Percentiles rank a stretch among this genome's conserved stretches.
Evolutionary conservation across 1,140 invertebrate genomes (phyloP).

Genomic region (Hycleus cichorii): DNA sequence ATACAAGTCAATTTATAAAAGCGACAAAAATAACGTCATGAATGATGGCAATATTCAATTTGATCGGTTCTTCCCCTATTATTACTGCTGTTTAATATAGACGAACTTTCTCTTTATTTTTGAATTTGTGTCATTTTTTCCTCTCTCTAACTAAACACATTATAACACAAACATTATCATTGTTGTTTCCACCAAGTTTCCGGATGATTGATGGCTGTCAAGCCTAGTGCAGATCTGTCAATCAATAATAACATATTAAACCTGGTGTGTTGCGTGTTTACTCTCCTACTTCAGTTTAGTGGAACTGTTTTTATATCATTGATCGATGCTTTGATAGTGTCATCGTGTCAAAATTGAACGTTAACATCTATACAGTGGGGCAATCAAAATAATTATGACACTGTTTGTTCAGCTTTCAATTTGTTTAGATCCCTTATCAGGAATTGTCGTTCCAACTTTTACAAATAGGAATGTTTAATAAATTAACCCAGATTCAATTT

Average conservation of each 20-base stretch:
- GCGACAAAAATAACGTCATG: background rate
- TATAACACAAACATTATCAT: background rate
- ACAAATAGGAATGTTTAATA: conserved; percentile 1
- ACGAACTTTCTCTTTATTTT: too few relatives aligned
- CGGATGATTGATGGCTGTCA: conserved; percentile 15
- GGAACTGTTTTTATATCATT: conserved; percentile 15
- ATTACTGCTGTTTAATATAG: too few relatives aligned
- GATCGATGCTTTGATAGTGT: conserved; percentile 15
- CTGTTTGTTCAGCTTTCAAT: conserved; percentile 14
- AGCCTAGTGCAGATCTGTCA: conserved; percentile 13
- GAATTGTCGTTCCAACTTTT: background rate
- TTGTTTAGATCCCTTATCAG: conserved; percentile 5
- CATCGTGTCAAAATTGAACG: conserved; percentile 14
- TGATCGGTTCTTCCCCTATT: too few relatives aligned
- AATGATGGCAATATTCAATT: background rate
- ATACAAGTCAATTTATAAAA: too few relatives aligned
- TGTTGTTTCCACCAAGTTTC: conserved; percentile 4
- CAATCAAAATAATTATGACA: conserved; percentile 17
- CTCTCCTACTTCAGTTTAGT: conserved; percentile 15
- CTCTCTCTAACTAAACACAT: background rate
- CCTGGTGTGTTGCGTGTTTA: conserved; percentile 7
- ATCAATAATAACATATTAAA: conserved; percentile 16
- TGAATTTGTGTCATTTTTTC: background rate
- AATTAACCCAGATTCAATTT: conserved; percentile 5
- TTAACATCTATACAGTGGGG: conserved; percentile 8